phyloP scores from a whole-genome alignment of 2,888 invertebrate species.

The Erebia ligea region DNA sequence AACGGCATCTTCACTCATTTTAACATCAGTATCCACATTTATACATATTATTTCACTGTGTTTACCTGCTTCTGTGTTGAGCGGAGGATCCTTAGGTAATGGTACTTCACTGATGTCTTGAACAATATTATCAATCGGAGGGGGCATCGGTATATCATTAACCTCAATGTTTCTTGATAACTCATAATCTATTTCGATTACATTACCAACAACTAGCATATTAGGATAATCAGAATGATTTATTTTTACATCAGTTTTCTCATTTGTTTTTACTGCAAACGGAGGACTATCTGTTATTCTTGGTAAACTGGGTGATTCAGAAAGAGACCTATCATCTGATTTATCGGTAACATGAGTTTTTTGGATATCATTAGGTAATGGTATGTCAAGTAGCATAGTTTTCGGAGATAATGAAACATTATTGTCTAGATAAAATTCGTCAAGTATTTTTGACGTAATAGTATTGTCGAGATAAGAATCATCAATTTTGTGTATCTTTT shows the following conservation, averaged over 20 bases:
- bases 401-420: constrained; percentile 57
- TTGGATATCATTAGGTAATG: constrained; percentile 64
- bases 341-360: constrained; percentile 54
- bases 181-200: constrained; percentile 52
- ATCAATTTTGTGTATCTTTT: constrained; percentile 66
- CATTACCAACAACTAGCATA: constrained; percentile 49
- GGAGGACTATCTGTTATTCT: constrained; percentile 86
- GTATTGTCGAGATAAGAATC: constrained; percentile 49
- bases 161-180: constrained; percentile 63
- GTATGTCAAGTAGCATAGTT: constrained; percentile 67
- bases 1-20: constrained; percentile 90
- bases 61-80: constrained; percentile 43
- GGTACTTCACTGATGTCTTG: constrained; percentile 78
- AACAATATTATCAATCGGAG: constrained; percentile 64
- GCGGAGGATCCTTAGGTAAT: constrained; percentile 61
- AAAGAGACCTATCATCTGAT: constrained; percentile 60
- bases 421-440: constrained; percentile 49
- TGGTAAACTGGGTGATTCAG: constrained; percentile 85
- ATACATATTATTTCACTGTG: constrained; percentile 45
- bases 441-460: constrained; percentile 55
- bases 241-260: constrained; percentile 49
- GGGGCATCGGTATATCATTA: constrained; percentile 73
- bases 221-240: constrained; percentile 43
- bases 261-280: constrained; percentile 50
- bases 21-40: constrained; percentile 52